Percentiles rank a stretch among this genome's conserved stretches.
Conservation (phyloP, 2,113 vertebrate species). For the Sorex araneus region DNA sequence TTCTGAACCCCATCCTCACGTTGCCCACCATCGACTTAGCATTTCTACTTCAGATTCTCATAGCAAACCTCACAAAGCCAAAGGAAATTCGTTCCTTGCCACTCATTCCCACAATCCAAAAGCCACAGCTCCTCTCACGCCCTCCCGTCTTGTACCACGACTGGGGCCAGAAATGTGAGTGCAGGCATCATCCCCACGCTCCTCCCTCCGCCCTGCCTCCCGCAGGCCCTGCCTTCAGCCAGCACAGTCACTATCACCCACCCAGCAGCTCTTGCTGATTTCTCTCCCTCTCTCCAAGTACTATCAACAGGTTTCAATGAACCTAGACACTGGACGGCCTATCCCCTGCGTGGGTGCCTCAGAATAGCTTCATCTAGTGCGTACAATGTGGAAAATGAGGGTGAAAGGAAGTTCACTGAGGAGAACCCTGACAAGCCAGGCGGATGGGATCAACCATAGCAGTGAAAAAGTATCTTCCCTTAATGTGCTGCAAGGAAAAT, state of each 20-base stretch:
- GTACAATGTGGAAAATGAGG: fast-evolving
- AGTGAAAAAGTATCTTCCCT: too few species aligned
- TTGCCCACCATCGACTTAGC: background rate
- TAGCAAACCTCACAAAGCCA: background rate
- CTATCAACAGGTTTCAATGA: too few species aligned
- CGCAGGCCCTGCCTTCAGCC: too few species aligned
- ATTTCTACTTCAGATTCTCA: background rate
- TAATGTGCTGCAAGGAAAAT: too few species aligned
- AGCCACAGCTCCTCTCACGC: background rate
- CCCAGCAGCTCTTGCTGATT: too few species aligned
- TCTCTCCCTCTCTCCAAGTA: too few species aligned
- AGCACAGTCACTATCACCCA: too few species aligned
- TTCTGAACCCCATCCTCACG: background rate
- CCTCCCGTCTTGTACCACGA: background rate
- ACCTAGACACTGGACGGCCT: background rate
- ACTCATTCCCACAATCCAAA: background rate
- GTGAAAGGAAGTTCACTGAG: background rate
- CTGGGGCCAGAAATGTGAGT: background rate
- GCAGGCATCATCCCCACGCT: background rate
- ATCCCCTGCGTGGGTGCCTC: background rate
- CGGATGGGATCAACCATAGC: background rate
- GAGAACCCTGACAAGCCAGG: too few species aligned
- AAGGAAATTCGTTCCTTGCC: background rate
- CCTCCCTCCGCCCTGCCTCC: too few species aligned
- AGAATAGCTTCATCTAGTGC: background rate